Base-by-base conservation (phyloP, 2,113 vertebrate species). In the Sander lucioperca region DNA sequence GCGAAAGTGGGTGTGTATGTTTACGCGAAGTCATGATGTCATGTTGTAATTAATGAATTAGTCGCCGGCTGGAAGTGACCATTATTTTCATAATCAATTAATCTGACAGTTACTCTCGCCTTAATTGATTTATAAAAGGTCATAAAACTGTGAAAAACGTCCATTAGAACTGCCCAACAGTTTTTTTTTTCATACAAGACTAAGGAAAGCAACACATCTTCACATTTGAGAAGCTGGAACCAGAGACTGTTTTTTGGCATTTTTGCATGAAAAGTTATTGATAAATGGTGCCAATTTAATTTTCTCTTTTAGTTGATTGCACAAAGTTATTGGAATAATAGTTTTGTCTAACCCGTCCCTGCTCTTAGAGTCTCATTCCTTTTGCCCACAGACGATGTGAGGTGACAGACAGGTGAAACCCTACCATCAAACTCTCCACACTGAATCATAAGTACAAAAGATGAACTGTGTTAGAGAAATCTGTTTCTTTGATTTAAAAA, bases 1-100 rank as follows among this genome's bases (percentile, higher is more conserved):
- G 25, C 27, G 27, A 27, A 27, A 27, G 27, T 27, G 27, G 27
- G 27, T 2, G 2, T 27, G 27, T 27, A 27, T 27, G 27, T 27
- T 27, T 27, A 27, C 27, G 27, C 27, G 2, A 27, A 27, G 27
- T 27, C 27, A 27, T 27, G 27, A 27, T 27, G 27, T 27, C 27
- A 27, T 27, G 27, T 27, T 27, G 27, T 72, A 56, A 75, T 66
- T 45, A 78, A 69, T 56, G 61, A 74, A 48, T 73, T 45, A 39
- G 43, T 75, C 69, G 39, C 9, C 5, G 54, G 47, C 51, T 69
- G 57, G 58, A 73, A 63, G 23, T 15, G 6, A 39, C 15, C 5
- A n/a, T 27, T 30, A 11, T 21, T n/a, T 48, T 15, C 54, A 48
- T 19, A 3, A 14, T 58, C 39, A 5, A 3, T 30, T 51, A n/a